phyloP scores from a whole-genome alignment of 92 coral and sea anemone genomes.

The Phenganax subtilis region DNA sequence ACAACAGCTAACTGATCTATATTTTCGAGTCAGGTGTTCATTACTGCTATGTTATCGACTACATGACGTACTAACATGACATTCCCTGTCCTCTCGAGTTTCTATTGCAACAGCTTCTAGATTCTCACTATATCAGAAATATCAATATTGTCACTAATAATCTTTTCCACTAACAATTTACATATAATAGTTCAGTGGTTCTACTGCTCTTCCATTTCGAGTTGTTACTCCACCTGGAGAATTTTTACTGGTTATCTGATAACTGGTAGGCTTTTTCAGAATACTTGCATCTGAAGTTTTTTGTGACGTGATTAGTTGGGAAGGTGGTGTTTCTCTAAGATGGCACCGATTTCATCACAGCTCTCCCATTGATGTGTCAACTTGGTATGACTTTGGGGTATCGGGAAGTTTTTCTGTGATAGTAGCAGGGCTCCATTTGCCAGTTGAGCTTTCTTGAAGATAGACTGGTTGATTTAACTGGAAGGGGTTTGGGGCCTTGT shows the following conservation, averaged over 20 bases:
- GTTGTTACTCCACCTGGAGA: neutral
- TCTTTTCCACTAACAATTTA: neutral
- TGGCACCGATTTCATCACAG: conserved; percentile 16
- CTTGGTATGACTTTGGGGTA: conserved; percentile 15
- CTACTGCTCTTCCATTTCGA: neutral
- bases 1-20: too few species aligned
- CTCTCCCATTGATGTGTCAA: conserved; percentile 26
- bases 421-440: conserved; percentile 52
- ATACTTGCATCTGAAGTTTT: neutral
- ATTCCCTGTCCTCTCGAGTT: too few species aligned
- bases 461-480: conserved; percentile 36
- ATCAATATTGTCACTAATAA: neutral
- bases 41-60: too few species aligned
- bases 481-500: conserved; percentile 40
- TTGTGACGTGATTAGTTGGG: neutral
- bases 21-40: too few species aligned
- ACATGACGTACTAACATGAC: too few species aligned
- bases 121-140: too few species aligned
- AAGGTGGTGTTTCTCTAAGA: neutral
- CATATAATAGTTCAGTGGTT: neutral
- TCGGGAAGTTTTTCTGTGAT: conserved; percentile 34
- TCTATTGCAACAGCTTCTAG: too few species aligned
- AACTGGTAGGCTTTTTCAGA: neutral
- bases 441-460: conserved; percentile 43
- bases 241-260: neutral